Evolutionary conservation across 2,888 invertebrate species (phyloP).

Genomic region (Entomobrya proxima): DNA sequence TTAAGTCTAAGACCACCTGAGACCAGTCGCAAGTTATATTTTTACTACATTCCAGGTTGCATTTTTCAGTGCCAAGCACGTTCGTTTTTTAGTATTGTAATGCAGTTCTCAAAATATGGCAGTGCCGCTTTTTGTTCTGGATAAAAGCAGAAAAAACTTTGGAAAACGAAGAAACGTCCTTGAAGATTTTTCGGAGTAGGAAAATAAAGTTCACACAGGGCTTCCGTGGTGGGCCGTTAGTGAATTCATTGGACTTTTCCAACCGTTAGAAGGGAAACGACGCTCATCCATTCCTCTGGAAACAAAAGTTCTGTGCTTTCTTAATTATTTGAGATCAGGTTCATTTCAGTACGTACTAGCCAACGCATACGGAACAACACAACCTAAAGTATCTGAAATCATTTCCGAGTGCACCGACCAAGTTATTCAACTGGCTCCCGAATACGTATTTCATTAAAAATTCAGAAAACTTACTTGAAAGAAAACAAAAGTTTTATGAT

Average conservation of each 20-base stretch:
- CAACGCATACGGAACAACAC: slow-evolving; percentile 36
- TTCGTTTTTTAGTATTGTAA: too few species aligned
- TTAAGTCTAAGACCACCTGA: too few species aligned
- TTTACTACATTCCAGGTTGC: too few species aligned
- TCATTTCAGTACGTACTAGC: slow-evolving; percentile 17
- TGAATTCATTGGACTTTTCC: neutral
- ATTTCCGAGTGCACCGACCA: neutral
- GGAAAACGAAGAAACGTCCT: neutral
- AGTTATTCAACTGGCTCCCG: neutral
- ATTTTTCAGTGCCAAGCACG: too few species aligned
- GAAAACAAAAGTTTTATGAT: neutral
- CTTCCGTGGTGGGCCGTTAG: neutral
- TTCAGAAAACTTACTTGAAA: neutral
- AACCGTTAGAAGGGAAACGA: neutral
- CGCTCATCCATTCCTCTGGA: neutral
- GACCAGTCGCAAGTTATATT: too few species aligned
- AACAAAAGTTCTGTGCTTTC: slow-evolving; percentile 22
- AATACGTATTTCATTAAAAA: neutral
- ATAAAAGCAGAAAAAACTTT: too few species aligned
- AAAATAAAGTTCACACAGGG: neutral
- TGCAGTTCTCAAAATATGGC: too few species aligned
- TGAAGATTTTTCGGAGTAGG: neutral
- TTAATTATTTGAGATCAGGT: neutral
- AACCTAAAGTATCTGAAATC: neutral
- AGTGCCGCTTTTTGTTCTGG: too few species aligned